These are phyloP conservation scores for Chrysoperla carnea DNA, from an alignment of 1,140 invertebrate genomes.

Conservation along the genomic window DNA sequence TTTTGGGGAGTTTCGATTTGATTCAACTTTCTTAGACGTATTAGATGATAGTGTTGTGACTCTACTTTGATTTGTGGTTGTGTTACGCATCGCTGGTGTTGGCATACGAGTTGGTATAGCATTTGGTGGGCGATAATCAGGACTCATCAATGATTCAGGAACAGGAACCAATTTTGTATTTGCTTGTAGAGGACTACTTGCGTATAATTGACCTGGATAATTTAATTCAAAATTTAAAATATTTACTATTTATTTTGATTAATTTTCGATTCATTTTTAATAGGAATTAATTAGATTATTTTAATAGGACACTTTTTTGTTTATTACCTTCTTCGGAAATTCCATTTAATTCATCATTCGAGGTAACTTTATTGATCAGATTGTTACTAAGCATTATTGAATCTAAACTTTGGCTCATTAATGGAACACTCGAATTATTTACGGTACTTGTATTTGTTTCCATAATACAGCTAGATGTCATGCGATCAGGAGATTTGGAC, in stretches of 20 bases:
- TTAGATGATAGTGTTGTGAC: neutral
- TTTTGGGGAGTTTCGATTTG: slow-evolving; percentile 24
- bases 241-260: neutral
- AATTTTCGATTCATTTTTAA: neutral
- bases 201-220: slow-evolving; percentile 14
- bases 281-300: too few species aligned
- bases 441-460: slow-evolving; percentile 9
- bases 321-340: neutral
- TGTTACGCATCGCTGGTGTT: neutral
- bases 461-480: slow-evolving; percentile 46
- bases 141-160: slow-evolving; percentile 69
- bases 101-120: slow-evolving; percentile 2
- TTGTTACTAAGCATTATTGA: slow-evolving; percentile 15
- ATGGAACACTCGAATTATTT: slow-evolving; percentile 11
- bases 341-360: neutral
- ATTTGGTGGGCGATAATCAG: slow-evolving; percentile 44
- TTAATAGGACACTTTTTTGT: too few species aligned
- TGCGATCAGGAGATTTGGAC: slow-evolving; percentile 48
- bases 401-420: slow-evolving; percentile 49
- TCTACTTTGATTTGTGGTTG: neutral
- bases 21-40: slow-evolving; percentile 3
- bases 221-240: neutral
- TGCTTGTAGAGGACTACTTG: slow-evolving; percentile 51
- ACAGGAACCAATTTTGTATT: slow-evolving; percentile 71
- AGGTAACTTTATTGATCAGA: neutral